Evolutionary conservation across 2,888 invertebrate species (phyloP).

Genomic region (Aproaerema taeniolella): DNA sequence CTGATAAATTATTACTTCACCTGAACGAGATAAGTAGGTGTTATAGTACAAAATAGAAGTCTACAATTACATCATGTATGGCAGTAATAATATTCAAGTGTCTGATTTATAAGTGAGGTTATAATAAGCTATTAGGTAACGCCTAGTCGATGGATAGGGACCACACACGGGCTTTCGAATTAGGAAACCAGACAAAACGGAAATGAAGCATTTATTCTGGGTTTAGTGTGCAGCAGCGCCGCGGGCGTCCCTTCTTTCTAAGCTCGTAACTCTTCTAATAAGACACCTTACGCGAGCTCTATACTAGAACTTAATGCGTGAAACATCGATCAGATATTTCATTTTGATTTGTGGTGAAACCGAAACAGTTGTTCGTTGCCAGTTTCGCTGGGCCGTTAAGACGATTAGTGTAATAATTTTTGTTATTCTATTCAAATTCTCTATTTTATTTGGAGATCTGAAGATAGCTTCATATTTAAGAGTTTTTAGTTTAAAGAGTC

Average conservation of each 20-base stretch:
- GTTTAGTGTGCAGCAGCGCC: conserved; percentile 51
- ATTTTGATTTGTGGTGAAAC: conserved; percentile 63
- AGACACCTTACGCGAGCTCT: conserved; percentile 64
- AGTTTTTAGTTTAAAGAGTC: conserved; percentile 14
- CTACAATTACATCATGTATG: conserved; percentile 24
- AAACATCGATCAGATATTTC: conserved; percentile 58
- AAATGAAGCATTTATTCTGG: conserved; percentile 65
- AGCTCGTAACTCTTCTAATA: conserved; percentile 68
- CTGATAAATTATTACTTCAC: conserved; percentile 6
- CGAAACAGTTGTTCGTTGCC: conserved; percentile 44
- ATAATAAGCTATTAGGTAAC: conserved; percentile 46
- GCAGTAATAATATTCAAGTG: conserved; percentile 27
- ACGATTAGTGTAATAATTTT: conserved; percentile 50
- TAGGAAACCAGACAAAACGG: conserved; percentile 66
- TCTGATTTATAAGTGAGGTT: conserved; percentile 47
- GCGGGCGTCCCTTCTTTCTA: conserved; percentile 63
- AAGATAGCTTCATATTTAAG: conserved; percentile 19
- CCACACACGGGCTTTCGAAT: conserved; percentile 67
- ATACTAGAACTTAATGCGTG: conserved; percentile 57
- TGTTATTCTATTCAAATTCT: conserved; percentile 22
- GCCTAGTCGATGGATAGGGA: conserved; percentile 49
- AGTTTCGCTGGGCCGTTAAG: conserved; percentile 45
- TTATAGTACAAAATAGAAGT: conserved; percentile 23
- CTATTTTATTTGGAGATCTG: conserved; percentile 25
- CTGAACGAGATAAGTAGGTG: conserved; percentile 4